phyloP scores from a whole-genome alignment of 2,797 vertebrate species.

The Semotilus atromaculatus region DNA sequence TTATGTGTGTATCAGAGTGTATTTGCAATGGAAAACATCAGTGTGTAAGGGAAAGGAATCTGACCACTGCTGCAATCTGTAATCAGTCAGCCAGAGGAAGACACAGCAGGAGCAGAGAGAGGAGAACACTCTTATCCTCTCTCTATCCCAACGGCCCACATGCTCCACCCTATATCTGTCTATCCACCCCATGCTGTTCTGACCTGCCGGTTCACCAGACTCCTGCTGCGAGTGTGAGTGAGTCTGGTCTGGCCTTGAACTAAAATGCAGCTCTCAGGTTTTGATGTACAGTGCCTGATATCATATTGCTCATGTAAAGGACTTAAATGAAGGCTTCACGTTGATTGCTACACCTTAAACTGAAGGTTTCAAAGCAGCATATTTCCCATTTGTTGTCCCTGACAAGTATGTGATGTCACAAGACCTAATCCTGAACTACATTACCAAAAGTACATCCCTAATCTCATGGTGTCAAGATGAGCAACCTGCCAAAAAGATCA shows the following conservation, averaged over 20 bases:
- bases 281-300: constrained; percentile 22
- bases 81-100: constrained; percentile 49
- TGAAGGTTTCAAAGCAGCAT: constrained; percentile 2
- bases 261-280: constrained; percentile 16
- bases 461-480: neutral
- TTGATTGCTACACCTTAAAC: constrained; percentile 4
- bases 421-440: neutral
- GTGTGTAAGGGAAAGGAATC: constrained; percentile 39
- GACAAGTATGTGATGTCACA: neutral
- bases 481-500: neutral
- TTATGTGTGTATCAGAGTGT: constrained; percentile 20
- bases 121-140: constrained; percentile 16
- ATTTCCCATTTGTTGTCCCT: neutral
- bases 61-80: constrained; percentile 49
- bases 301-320: neutral
- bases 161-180: constrained; percentile 11
- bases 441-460: neutral
- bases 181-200: constrained; percentile 40
- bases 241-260: constrained; percentile 34
- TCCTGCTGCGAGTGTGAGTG: constrained; percentile 27
- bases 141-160: constrained; percentile 18
- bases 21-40: constrained; percentile 24
- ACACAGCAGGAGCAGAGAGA: constrained; percentile 45
- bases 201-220: constrained; percentile 10
- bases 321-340: constrained; percentile 8